Percentiles rank a stretch among this genome's conserved stretches.
Evolutionary conservation across 2,113 vertebrate genomes (phyloP).

Genomic region (Perca flavescens): DNA sequence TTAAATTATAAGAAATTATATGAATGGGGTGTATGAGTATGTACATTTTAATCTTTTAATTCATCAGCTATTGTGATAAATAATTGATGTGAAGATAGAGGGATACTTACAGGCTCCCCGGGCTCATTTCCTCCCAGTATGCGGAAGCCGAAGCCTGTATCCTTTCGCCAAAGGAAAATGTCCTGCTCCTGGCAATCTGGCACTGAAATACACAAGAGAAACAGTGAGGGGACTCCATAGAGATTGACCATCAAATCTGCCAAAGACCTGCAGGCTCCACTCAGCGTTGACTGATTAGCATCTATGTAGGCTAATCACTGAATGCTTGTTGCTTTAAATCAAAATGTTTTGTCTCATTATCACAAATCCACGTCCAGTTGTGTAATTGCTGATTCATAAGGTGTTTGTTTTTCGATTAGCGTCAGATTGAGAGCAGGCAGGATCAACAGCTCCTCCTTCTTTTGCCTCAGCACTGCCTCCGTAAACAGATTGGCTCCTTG

Average conservation of each 20-base stretch:
- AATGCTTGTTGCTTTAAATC: constrained; percentile 28
- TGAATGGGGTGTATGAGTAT: neutral
- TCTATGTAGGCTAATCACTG: constrained; percentile 22
- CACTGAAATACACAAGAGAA: constrained; percentile 84
- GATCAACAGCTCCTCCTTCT: constrained; percentile 22
- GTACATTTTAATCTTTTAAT: neutral
- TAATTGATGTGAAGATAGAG: constrained; percentile 33
- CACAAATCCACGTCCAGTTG: constrained; percentile 5
- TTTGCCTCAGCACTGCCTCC: neutral
- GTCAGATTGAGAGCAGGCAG: constrained; percentile 15
- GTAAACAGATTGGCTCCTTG: constrained; percentile 21
- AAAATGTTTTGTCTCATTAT: constrained; percentile 9
- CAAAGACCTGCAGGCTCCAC: constrained; percentile 11
- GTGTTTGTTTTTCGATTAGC: constrained; percentile 17
- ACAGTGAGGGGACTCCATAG: constrained; percentile 6
- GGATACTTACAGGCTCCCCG: constrained; percentile 94
- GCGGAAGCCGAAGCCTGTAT: constrained; percentile 98
- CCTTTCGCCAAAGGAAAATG: constrained; percentile 99
- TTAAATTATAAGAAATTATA: neutral
- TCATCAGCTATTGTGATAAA: neutral
- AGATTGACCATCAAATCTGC: neutral
- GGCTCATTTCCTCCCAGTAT: constrained; percentile 99
- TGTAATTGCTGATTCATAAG: constrained; percentile 38
- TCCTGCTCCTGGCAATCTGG: constrained; percentile 98
- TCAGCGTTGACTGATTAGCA: constrained; percentile 7